Percentiles rank a stretch among this genome's conserved stretches.
phyloP scores from a whole-genome alignment of 2,113 vertebrate genomes.

The Grantiella picta region DNA sequence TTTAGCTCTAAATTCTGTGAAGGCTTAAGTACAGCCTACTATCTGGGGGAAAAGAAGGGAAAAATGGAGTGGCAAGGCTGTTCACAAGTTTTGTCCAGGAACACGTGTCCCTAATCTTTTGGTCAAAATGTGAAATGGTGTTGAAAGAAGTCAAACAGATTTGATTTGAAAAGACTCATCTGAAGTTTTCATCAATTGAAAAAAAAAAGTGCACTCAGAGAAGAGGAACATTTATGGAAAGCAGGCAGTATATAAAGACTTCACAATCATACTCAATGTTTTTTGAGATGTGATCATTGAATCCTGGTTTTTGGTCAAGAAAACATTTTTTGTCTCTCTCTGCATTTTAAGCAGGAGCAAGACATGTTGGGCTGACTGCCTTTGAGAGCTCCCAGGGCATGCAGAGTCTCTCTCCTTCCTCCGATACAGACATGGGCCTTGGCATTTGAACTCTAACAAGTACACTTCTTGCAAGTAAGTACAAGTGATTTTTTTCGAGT shows the following conservation, averaged over 20 bases:
- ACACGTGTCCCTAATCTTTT: not conserved
- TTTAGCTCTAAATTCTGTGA: not conserved
- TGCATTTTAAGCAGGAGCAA: not conserved
- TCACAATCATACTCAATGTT: not conserved
- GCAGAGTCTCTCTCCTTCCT: not conserved
- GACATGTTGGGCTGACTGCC: not conserved
- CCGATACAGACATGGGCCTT: not conserved
- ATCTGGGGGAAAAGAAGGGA: accelerated
- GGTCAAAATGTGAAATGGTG: not conserved
- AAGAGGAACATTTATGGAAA: not conserved
- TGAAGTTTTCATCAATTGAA: not conserved
- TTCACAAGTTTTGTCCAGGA: not conserved
- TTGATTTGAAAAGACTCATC: not conserved
- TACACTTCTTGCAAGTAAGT: not conserved
- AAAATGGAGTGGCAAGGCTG: not conserved
- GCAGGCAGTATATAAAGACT: not conserved
- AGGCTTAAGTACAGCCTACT: not conserved
- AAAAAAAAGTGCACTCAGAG: not conserved
- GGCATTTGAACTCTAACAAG: not conserved
- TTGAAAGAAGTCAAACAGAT: not conserved
- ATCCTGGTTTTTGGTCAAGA: not conserved
- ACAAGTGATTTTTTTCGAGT: not conserved
- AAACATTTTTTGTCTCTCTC: not conserved
- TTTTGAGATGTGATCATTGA: not conserved
- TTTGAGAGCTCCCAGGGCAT: not conserved